Evolutionary conservation across 2,888 invertebrate species (phyloP).

Genomic region (Resseliella maxima): DNA sequence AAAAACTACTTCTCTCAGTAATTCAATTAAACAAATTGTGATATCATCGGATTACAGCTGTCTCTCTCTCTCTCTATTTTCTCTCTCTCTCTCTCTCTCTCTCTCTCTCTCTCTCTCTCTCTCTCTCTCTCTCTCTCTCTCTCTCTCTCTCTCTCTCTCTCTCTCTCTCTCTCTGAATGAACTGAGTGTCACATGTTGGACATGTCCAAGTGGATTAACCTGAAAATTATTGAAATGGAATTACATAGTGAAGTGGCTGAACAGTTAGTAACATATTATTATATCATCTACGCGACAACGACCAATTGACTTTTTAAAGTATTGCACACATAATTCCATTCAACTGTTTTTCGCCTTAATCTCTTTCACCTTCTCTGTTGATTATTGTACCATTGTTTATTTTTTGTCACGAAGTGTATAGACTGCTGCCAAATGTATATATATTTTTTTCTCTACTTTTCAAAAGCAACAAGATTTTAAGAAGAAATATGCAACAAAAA

Average conservation of each 20-base stretch:
- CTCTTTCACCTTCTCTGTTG: not conserved
- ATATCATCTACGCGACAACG: not conserved
- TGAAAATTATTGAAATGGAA: constrained; percentile 13
- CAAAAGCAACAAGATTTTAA: not conserved
- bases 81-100: not conserved
- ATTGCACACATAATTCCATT: constrained; percentile 6
- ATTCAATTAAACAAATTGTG: not conserved
- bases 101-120: not conserved
- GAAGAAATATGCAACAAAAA: not conserved
- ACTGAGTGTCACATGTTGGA: not conserved
- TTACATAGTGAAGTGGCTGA: not conserved
- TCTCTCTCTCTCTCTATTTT: too few relatives aligned
- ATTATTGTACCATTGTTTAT: not conserved
- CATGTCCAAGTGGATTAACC: too few relatives aligned
- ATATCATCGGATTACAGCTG: not conserved
- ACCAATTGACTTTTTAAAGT: constrained; percentile 6
- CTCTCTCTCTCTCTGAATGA: not conserved
- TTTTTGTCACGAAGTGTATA: not conserved
- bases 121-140: not conserved
- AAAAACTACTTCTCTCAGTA: not conserved
- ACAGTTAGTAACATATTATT: not conserved
- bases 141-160: not conserved
- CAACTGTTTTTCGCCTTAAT: not conserved
- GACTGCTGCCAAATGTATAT: not conserved
- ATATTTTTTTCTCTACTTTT: not conserved